These are phyloP conservation scores for Gymnogyps californianus DNA, from an alignment of 2,113 vertebrate species.

Conservation along the genomic window DNA sequence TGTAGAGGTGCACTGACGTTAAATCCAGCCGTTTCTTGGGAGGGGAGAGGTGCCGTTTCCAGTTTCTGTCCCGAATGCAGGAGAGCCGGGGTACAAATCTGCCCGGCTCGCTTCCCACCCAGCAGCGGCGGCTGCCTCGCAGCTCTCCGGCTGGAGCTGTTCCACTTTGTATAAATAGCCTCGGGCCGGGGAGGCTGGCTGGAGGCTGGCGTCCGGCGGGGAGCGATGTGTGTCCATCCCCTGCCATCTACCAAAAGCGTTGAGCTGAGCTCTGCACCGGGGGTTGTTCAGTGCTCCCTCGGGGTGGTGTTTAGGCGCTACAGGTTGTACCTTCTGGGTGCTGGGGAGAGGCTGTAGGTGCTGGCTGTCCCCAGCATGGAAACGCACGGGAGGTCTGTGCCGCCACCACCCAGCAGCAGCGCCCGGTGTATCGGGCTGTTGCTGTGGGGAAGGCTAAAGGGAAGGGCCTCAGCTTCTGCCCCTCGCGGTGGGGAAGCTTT, in stretches of 20 bases:
- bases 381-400: neutral
- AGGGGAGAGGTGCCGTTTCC: neutral
- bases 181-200: neutral
- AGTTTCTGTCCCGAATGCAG: neutral
- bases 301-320: neutral
- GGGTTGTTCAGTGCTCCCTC: neutral
- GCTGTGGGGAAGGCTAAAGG: neutral
- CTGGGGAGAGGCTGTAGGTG: neutral
- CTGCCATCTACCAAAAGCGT: neutral
- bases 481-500: neutral
- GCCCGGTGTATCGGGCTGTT: neutral
- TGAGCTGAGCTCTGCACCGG: neutral
- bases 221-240: neutral
- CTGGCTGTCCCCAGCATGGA: neutral
- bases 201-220: neutral
- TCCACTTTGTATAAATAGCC: constrained; percentile 44
- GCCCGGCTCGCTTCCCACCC: neutral
- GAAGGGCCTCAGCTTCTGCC: neutral
- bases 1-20: neutral
- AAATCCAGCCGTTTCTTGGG: neutral
- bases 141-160: constrained; percentile 10
- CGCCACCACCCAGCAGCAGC: neutral
- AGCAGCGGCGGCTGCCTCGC: rapidly evolving
- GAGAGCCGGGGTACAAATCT: neutral
- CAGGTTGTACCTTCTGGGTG: neutral